Conservation (phyloP, 2,888 invertebrate genomes). For the Scaptomyza caliginosa region DNA sequence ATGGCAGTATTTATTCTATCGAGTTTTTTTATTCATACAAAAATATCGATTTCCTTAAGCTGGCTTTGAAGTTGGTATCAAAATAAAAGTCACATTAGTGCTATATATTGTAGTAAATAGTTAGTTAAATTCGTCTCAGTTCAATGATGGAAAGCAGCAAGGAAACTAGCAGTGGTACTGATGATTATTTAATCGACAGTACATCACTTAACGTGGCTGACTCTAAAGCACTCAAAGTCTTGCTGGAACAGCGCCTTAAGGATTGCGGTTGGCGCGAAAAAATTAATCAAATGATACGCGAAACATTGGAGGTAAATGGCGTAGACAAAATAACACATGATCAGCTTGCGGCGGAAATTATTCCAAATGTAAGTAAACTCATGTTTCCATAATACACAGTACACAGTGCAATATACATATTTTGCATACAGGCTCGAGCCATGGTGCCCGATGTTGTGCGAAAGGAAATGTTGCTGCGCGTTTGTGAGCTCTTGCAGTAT, state of each 20-base stretch:
- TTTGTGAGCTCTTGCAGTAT: slow-evolving; percentile 42
- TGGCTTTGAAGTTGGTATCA: slow-evolving; percentile 19
- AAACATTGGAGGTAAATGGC: slow-evolving; percentile 91
- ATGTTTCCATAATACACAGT: neutral
- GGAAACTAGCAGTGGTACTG: slow-evolving; percentile 51
- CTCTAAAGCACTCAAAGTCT: slow-evolving; percentile 87
- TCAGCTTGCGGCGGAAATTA: slow-evolving; percentile 91
- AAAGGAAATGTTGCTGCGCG: slow-evolving; percentile 90
- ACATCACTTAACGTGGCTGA: slow-evolving; percentile 47
- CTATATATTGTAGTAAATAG: neutral
- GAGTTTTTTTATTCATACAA: slow-evolving; percentile 1
- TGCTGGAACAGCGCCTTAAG: slow-evolving; percentile 90
- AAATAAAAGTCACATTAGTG: neutral
- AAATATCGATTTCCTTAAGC: neutral
- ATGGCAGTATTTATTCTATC: neutral
- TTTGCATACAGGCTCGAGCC: slow-evolving; percentile 87
- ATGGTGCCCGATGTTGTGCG: slow-evolving; percentile 95
- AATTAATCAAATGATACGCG: slow-evolving; percentile 93
- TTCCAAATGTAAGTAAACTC: slow-evolving; percentile 85
- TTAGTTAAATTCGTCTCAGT: neutral
- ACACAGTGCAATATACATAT: neutral
- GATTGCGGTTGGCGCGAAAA: slow-evolving; percentile 98
- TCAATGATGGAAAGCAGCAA: slow-evolving; percentile 48
- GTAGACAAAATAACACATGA: slow-evolving; percentile 88
- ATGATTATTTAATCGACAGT: slow-evolving; percentile 56